A percentile compares a stretch with the other conserved stretches of the same genome.
phyloP scores from a whole-genome alignment of 2,113 vertebrate species.

The Trochalopteron elliotii region DNA sequence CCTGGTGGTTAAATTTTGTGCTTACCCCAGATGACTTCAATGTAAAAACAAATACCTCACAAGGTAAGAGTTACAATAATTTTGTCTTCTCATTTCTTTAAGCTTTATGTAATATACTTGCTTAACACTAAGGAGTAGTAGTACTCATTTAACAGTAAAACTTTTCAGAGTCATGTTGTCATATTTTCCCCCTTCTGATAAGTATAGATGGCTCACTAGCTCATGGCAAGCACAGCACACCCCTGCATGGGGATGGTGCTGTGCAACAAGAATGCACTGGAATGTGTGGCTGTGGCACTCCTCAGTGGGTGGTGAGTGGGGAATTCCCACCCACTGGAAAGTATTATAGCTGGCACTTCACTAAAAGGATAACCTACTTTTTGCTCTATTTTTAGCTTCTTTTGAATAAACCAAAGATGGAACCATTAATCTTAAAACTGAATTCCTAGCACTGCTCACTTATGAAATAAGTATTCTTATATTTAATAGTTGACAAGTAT shows the following conservation, averaged over 20 bases:
- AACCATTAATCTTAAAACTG: not conserved
- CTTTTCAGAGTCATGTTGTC: not conserved
- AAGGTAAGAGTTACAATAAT: slow-evolving; percentile 74
- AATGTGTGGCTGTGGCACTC: not conserved
- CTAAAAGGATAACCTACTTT: not conserved
- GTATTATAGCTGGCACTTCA: not conserved
- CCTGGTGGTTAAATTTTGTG: slow-evolving; percentile 95
- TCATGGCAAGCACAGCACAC: not conserved
- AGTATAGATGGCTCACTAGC: not conserved
- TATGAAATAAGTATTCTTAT: not conserved
- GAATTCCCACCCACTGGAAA: not conserved
- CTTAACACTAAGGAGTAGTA: not conserved
- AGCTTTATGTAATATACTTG: not conserved
- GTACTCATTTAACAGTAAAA: not conserved
- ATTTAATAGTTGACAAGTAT: not conserved
- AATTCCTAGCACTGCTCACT: not conserved
- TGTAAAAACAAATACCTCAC: slow-evolving; percentile 81
- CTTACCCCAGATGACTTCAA: slow-evolving; percentile 94
- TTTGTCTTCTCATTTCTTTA: not conserved
- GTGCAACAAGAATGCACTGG: not conserved
- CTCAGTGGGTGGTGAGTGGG: not conserved
- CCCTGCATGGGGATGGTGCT: not conserved
- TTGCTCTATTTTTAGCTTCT: not conserved
- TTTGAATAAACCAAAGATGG: not conserved
- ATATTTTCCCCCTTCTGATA: not conserved